Base-by-base conservation (phyloP, 2,888 invertebrate genomes). In the Drosophila macrothrix region DNA sequence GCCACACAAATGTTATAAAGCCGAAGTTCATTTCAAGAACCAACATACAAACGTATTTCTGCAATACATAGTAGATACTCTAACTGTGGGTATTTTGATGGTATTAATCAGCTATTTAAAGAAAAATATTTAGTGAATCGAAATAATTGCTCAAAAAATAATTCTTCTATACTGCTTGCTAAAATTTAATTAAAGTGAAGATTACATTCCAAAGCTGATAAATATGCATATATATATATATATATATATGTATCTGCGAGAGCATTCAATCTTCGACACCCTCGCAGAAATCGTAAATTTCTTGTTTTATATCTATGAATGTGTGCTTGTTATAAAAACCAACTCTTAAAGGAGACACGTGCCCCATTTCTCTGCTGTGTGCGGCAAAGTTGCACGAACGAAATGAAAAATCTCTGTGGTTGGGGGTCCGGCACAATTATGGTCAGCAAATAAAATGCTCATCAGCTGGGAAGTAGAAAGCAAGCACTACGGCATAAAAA, bases 371-470 rank as follows among this genome's bases (percentile, higher is more conserved):
- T 49, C 55, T 56, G 49, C 53, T 67, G 67, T 65, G 58, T 59
- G 63, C 31, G 70, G 52, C 49, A 66, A 46, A 59, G 62, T 67
- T 63, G 67, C 66, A 49, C 67, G 46, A 53, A 33, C 69, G 60
- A 71, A 76, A 76, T 82, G 82, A 80, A 78, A 84, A 87, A 78
- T 84, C 67, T 72, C 80, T 78, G 82, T 61, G 75, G 74, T 64
- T 53, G 52, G 25, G 28, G 35, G 37, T 22, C 39, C n/a, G 66
- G 37, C 71, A 75, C 82, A 82, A 86, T 84, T 83, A 84, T 79
- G 83, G 84, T 71, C 84, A 73, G 78, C 79, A 85, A 85, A 85
- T 86, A 74, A 83, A 84, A 85, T 72, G 70, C 72, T 70, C 78
- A 72, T 78, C 80, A 78, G 69, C 41, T 50, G 72, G 60, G 50